Percentiles rank a stretch among this genome's conserved stretches.
These are phyloP conservation scores for Cetonia aurata DNA, from an alignment of 2,888 invertebrate species.

Conservation along the genomic window DNA sequence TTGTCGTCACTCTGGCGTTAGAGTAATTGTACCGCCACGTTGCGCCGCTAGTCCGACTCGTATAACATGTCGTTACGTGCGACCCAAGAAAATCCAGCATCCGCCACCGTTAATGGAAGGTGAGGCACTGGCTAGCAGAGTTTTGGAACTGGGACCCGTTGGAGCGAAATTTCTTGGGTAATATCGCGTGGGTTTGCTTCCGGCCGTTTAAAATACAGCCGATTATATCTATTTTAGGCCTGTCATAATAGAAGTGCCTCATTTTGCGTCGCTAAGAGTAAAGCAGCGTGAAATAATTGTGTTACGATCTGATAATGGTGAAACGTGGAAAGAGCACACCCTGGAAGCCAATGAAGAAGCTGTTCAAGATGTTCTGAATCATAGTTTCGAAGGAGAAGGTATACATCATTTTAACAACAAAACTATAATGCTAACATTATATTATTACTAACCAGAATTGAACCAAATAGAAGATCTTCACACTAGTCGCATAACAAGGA, in stretches of 20 bases:
- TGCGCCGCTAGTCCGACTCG: conserved; percentile 96
- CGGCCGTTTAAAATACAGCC: too few species aligned
- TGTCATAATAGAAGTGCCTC: conserved; percentile 95
- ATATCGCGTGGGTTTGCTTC: conserved; percentile 55
- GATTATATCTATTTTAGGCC: conserved; percentile 71
- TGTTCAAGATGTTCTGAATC: conserved; percentile 91
- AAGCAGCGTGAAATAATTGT: conserved; percentile 97
- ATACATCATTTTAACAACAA: conserved; percentile 46
- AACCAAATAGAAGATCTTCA: conserved; percentile 85
- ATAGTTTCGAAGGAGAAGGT: conserved; percentile 90
- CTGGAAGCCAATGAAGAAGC: conserved; percentile 88
- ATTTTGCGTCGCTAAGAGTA: conserved; percentile 94
- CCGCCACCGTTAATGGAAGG: conserved; percentile 98
- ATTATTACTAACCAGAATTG: conserved; percentile 70
- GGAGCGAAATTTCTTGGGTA: conserved; percentile 97
- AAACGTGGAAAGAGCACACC: conserved; percentile 98
- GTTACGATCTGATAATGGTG: conserved; percentile 96
- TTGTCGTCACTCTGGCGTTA: conserved; percentile 96
- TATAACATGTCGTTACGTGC: conserved; percentile 93
- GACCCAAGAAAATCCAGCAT: conserved; percentile 78
- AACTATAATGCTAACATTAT: not conserved
- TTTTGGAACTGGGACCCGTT: conserved; percentile 95
- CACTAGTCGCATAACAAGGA: conserved; percentile 91
- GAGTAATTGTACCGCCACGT: conserved; percentile 96
- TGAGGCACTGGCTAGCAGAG: conserved; percentile 94